Conservation (phyloP, 2,797 vertebrate species). For the Syncerus caffer region DNA sequence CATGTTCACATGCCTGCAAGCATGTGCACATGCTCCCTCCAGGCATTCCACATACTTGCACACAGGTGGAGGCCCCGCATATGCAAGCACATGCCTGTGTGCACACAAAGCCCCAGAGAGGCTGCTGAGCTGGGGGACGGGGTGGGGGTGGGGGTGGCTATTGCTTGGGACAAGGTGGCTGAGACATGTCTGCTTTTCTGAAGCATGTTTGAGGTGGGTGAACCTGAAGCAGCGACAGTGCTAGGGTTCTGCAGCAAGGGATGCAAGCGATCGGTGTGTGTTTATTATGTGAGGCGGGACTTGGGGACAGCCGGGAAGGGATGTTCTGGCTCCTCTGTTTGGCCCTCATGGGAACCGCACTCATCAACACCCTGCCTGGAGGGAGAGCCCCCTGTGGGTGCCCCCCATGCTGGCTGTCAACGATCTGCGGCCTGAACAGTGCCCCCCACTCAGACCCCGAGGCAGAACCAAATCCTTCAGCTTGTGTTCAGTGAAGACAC, state of each 20-base stretch:
- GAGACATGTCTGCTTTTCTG: neutral
- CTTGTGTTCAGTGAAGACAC: neutral
- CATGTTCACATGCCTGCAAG: neutral
- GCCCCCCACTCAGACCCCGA: neutral
- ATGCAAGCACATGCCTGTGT: neutral
- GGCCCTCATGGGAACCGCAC: neutral
- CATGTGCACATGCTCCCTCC: neutral
- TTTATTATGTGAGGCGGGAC: neutral
- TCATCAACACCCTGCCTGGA: neutral
- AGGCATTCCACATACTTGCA: neutral
- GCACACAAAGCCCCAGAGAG: neutral
- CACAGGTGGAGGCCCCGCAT: neutral
- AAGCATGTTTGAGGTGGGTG: neutral
- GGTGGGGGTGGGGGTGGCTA: neutral
- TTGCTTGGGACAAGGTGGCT: neutral
- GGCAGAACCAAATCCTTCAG: neutral
- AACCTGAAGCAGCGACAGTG: neutral
- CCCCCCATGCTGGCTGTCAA: neutral
- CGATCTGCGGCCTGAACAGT: neutral
- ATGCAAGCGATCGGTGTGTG: neutral
- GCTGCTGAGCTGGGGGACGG: neutral
- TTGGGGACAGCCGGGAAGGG: neutral
- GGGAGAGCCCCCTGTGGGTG: neutral
- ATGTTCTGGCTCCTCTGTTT: neutral
- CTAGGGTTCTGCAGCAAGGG: neutral